These are phyloP conservation scores for Acipenser ruthenus DNA, from an alignment of 2,797 vertebrate species.

Conservation along the genomic window DNA sequence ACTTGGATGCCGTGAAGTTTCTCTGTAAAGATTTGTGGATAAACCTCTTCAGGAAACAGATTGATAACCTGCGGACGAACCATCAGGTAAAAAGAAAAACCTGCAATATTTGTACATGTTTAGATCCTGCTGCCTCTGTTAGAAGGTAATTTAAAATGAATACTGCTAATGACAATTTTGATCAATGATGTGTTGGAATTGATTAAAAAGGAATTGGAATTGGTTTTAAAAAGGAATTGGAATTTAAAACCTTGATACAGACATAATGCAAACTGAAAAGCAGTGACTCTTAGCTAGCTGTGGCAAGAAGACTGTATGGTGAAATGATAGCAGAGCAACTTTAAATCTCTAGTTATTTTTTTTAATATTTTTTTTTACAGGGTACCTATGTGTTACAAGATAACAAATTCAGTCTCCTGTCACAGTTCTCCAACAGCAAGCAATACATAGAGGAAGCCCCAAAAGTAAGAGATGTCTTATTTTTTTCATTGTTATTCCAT, in stretches of 20 bases:
- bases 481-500: not conserved
- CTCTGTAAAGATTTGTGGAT: conserved; percentile 82
- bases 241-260: too few species aligned
- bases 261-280: too few species aligned
- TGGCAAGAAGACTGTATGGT: too few species aligned
- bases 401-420: conserved; percentile 66
- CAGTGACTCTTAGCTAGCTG: too few species aligned
- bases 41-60: conserved; percentile 70
- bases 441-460: conserved; percentile 78
- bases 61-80: conserved; percentile 78
- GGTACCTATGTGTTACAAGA: conserved; percentile 80
- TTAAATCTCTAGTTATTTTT: too few species aligned
- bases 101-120: not conserved
- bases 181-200: too few species aligned
- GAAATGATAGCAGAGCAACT: too few species aligned
- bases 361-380: conserved; percentile 34
- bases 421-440: conserved; percentile 65
- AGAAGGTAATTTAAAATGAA: too few species aligned
- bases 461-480: conserved; percentile 51
- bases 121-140: not conserved
- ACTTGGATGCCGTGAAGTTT: conserved; percentile 77
- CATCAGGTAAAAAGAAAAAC: conserved; percentile 61
- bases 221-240: too few species aligned
- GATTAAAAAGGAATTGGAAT: too few species aligned
- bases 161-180: too few species aligned